Base-by-base conservation (phyloP, 2,113 vertebrate genomes). In the Crotalus tigris region DNA sequence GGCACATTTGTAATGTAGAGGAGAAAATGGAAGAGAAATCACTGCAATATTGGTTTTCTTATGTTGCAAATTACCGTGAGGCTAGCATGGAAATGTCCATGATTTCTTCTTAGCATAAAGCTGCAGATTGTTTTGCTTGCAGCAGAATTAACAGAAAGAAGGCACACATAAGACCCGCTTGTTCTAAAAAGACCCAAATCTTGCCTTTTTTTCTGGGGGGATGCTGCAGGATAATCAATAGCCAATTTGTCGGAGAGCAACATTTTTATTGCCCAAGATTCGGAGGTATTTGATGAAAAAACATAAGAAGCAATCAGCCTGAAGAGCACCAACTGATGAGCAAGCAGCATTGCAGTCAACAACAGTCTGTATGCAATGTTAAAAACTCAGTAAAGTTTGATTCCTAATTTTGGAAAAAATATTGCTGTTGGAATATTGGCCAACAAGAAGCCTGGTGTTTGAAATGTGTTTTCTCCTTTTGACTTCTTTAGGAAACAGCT, bases 331-430 rank as follows among this genome's bases (percentile, higher is more conserved):
- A 94, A 86, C 5, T 85, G 9, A 23, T 89, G 33, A n/a, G 26
- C 19, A 17, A 90, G 57, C 54, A 46, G 5, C 9, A 7, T 29
- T 29, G 51, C 13, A 61, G n/a, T 85, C 57, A 92, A 85, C 24
- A 89, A 10, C 9, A 23, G 44, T n/a, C 49, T 5, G 49, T 59
- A 26, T 8, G 44, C 5, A 3, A 7, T 49, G 39, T 88, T 0
- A 17, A 93, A 89, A 93, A 93, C 3, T 53, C 94, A 94, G 93
- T 93, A 95, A 96, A 96, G 94, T 95, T 96, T 94, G 93, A 86
- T 95, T 86, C 46, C 0, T 29, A 51, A 51, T 93, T 95, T 92
- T 91, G 87, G 58, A 46, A 49, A 49, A 90, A 93, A 29, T 92
- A 95, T 95, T 95, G 94, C 94, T 91, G 49, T 92, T 91, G 91